Conservation (phyloP, 2,797 vertebrate genomes). For the Heterohyrax brucei region DNA sequence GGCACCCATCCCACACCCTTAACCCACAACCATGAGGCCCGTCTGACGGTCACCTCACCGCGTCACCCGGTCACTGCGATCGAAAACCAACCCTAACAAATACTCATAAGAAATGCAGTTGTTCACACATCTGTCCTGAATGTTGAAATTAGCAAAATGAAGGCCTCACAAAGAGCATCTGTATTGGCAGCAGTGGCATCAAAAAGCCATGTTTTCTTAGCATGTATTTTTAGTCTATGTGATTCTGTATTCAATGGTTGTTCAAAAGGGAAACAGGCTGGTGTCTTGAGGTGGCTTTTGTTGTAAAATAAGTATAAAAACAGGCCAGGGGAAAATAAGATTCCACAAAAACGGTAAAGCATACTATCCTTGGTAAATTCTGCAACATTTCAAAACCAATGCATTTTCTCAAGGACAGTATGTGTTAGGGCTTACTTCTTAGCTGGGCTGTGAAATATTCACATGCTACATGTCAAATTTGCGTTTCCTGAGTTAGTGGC, state of each 20-base stretch:
- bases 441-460: not conserved
- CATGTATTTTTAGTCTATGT: slow-evolving; percentile 1
- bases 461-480: not conserved
- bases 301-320: slow-evolving; percentile 44
- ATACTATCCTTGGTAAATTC: not conserved
- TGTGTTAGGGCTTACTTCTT: slow-evolving; percentile 31
- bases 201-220: slow-evolving; percentile 13
- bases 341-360: slow-evolving; percentile 24
- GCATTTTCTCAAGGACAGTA: not conserved
- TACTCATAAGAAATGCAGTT: not conserved
- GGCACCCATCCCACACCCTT: not conserved
- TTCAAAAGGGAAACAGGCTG: slow-evolving; percentile 52
- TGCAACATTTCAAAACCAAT: slow-evolving; percentile 53
- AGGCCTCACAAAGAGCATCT: not conserved
- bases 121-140: not conserved
- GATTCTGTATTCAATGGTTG: not conserved
- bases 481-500: not conserved
- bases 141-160: slow-evolving; percentile 37
- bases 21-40: not conserved
- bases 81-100: slow-evolving; percentile 14
- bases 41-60: not conserved
- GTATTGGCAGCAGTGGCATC: slow-evolving; percentile 13
- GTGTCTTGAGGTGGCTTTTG: slow-evolving; percentile 30
- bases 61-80: not conserved
- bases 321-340: not conserved